Evolutionary conservation across 2,797 vertebrate species (phyloP), one percentile per base, ranked within the genome.

Genomic region (Denticeps clupeoides): DNA sequence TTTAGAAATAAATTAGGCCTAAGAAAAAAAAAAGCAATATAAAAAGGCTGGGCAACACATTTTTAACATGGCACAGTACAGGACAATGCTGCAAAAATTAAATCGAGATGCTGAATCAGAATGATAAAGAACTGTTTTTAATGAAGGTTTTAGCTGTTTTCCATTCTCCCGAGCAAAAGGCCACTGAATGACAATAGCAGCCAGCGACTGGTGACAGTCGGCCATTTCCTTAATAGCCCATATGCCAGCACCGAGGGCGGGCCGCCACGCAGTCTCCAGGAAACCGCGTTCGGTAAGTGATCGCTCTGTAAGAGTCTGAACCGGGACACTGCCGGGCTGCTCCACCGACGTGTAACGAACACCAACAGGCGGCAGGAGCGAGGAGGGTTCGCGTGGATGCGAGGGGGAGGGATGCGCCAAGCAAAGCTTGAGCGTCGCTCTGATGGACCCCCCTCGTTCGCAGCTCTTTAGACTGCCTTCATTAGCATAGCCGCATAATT

Each of bases 401-500:
- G 16, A 18, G 19, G 16, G 33, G 3, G 15, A 13, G 16, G 33
- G 44, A 37, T 21, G 41, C 51, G 46, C 40, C 44, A 56, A 38
- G 56, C 57, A 49, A 33, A 38, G 5, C 12, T 55, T 23, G 44
- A 24, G 11, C 35, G 11, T 46, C 21, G n/a, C 23, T 48, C 3
- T 33, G 40, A 35, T 28, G 31, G 18, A 43, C 31, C 32, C 9
- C 31, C 38, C 35, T 42, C 18, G 38, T 31, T 29, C 9, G 13
- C 35, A 10, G 29, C 23, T 3, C 25, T 19, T 47, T 43, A 44
- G 29, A 38, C 45, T 47, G 21, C 6, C 3, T 32, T 52, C 28
- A 52, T 49, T 46, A 52, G 49, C 35, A 41, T 18, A 12, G n/a
- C 12, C 23, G 35, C 15, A 29, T 25, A 41, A 58, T 55, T 48